Conservation (phyloP, 2,797 vertebrate genomes). For the Sebastes iracundus region DNA sequence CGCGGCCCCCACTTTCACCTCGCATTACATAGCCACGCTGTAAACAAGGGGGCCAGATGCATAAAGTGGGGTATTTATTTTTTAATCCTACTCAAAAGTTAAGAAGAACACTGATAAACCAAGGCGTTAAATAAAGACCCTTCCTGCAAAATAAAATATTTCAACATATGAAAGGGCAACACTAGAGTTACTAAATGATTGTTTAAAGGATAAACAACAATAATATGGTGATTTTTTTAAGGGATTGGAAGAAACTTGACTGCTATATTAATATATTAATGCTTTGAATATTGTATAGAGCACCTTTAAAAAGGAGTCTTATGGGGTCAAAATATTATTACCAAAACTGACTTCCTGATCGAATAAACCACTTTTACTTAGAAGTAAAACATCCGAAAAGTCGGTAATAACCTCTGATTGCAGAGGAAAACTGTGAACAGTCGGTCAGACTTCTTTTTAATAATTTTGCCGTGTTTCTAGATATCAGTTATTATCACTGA, state of each 20-base stretch:
- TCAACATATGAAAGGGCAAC: not conserved
- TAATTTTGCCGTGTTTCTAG: not conserved
- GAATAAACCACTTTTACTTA: not conserved
- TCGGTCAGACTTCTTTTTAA: not conserved
- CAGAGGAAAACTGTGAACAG: not conserved
- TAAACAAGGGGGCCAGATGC: conserved; percentile 32
- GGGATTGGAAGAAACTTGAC: not conserved
- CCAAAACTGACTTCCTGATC: not conserved
- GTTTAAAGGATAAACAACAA: not conserved
- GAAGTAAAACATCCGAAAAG: not conserved
- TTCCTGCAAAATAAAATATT: not conserved
- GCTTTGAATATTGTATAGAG: not conserved
- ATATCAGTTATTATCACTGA: not conserved
- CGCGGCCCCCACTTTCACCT: conserved; percentile 33
- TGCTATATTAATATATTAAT: too few species aligned
- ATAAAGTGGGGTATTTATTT: not conserved
- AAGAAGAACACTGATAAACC: not conserved
- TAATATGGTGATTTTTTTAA: not conserved
- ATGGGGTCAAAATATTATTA: too few species aligned
- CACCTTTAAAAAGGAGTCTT: not conserved
- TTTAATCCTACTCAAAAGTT: not conserved
- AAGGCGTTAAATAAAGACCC: not conserved
- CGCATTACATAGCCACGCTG: not conserved
- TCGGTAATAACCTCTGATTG: not conserved
- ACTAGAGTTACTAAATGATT: not conserved